These are phyloP conservation scores for Lithobates pipiens DNA, from an alignment of 2,797 vertebrate species.

Conservation along the genomic window DNA sequence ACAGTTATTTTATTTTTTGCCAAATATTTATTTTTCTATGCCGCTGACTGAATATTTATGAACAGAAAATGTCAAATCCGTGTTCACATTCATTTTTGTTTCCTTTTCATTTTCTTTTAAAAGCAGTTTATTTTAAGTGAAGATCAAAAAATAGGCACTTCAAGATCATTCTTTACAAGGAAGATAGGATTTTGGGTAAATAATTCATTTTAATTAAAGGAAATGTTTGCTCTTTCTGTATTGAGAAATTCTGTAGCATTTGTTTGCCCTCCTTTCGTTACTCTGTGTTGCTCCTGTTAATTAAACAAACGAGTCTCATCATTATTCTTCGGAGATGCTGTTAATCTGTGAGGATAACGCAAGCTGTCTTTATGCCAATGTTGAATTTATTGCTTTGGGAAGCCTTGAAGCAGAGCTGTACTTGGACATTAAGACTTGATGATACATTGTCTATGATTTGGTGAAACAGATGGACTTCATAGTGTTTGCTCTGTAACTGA, in stretches of 20 bases:
- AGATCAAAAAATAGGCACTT: constrained; percentile 41
- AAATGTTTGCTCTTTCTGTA: constrained; percentile 49
- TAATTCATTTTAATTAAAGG: constrained; percentile 57
- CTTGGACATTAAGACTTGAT: constrained; percentile 46
- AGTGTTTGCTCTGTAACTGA: constrained; percentile 24
- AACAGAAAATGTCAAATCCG: constrained; percentile 28
- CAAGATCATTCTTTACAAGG: constrained; percentile 34
- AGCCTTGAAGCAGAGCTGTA: constrained; percentile 44
- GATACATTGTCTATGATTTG: constrained; percentile 31
- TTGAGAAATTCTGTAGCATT: constrained; percentile 47
- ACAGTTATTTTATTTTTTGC: not conserved
- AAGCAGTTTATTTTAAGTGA: not conserved
- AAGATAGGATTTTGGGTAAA: constrained; percentile 47
- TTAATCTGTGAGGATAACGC: constrained; percentile 57
- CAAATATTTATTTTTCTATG: not conserved
- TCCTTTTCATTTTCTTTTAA: not conserved
- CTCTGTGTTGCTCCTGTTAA: constrained; percentile 55
- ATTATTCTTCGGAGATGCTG: constrained; percentile 54
- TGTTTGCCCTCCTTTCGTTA: constrained; percentile 55
- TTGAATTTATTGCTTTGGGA: constrained; percentile 57
- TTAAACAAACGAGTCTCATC: constrained; percentile 59
- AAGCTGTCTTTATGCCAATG: constrained; percentile 46
- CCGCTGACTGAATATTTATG: not conserved
- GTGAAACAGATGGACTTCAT: constrained; percentile 26
- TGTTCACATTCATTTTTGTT: constrained; percentile 25